These are phyloP conservation scores for Tipula confusa DNA, from an alignment of 2,888 invertebrate genomes.

Conservation along the genomic window DNA sequence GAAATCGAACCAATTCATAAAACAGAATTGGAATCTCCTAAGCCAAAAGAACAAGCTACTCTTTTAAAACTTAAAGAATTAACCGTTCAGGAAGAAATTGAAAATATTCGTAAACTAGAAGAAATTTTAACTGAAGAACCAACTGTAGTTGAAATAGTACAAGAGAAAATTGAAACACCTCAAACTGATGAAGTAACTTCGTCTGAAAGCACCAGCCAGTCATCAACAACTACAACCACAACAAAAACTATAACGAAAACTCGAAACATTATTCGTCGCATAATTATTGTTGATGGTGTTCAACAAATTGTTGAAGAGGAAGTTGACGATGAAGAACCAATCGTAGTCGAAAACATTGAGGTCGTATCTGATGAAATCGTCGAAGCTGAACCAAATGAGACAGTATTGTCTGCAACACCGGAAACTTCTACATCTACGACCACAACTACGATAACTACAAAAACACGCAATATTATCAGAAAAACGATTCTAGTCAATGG, in stretches of 20 bases:
- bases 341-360: too few species aligned
- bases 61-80: not conserved
- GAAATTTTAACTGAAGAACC: not conserved
- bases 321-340: slow-evolving; percentile 55
- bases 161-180: not conserved
- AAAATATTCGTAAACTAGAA: not conserved
- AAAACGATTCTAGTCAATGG: slow-evolving; percentile 75
- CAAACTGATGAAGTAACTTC: not conserved
- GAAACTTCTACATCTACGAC: not conserved
- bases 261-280: slow-evolving; percentile 67
- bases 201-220: not conserved
- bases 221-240: slow-evolving; percentile 45
- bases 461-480: slow-evolving; percentile 69
- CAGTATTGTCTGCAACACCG: slow-evolving; percentile 29
- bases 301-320: slow-evolving; percentile 79
- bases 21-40: not conserved
- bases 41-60: not conserved
- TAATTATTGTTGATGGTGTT: slow-evolving; percentile 76
- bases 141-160: not conserved
- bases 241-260: slow-evolving; percentile 70
- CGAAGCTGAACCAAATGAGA: too few species aligned
- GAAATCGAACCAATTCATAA: slow-evolving; percentile 29
- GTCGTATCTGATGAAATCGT: too few species aligned
- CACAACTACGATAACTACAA: slow-evolving; percentile 52
- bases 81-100: not conserved